phyloP scores from a whole-genome alignment of 2,797 vertebrate genomes.

The Siniperca undulata region DNA sequence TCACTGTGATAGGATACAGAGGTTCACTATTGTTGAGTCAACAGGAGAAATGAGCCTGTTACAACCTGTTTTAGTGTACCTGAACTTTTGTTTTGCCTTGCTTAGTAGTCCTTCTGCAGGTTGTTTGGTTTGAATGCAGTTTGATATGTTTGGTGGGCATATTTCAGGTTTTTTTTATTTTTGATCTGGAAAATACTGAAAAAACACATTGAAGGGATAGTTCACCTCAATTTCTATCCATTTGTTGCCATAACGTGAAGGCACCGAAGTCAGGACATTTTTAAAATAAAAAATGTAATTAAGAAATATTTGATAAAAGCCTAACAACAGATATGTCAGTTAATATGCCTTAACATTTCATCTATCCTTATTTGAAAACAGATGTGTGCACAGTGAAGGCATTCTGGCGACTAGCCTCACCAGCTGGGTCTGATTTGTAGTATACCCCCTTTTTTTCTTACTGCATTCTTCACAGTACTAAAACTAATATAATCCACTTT shows the following conservation, averaged over 20 bases:
- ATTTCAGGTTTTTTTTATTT: neutral
- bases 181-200: neutral
- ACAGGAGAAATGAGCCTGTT: slow-evolving; percentile 13
- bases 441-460: neutral
- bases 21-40: slow-evolving; percentile 27
- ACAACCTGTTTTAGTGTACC: neutral
- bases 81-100: neutral
- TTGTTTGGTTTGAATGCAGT: neutral
- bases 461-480: slow-evolving; percentile 17
- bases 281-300: neutral
- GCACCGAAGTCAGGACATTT: neutral
- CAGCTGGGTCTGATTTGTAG: slow-evolving; percentile 47
- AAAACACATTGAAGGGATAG: neutral
- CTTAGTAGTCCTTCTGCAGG: neutral
- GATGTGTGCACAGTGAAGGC: slow-evolving; percentile 9
- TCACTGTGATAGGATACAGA: neutral
- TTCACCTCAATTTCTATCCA: neutral
- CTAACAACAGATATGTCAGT: neutral
- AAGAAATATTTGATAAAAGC: neutral
- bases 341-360: neutral
- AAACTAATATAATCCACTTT: slow-evolving; percentile 1
- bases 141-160: neutral
- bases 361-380: neutral
- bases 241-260: neutral
- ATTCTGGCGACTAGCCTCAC: slow-evolving; percentile 14